phyloP scores from a whole-genome alignment of 2,113 vertebrate genomes.

The Rallus limicola region DNA sequence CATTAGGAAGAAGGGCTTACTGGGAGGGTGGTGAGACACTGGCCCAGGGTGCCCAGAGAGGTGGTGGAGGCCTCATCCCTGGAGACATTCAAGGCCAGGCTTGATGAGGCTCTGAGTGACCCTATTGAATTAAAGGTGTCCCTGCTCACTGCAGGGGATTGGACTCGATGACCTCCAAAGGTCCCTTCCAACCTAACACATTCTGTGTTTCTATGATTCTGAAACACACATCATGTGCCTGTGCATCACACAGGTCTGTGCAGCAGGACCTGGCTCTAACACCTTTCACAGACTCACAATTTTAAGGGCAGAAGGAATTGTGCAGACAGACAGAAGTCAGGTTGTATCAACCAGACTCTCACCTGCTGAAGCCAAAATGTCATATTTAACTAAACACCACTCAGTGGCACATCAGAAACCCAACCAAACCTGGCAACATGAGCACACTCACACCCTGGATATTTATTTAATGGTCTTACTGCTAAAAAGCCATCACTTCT shows the following conservation, averaged over 20 bases:
- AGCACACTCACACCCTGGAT: background rate
- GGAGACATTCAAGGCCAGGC: too few species aligned
- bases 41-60: too few species aligned
- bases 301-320: background rate
- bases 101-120: too few species aligned
- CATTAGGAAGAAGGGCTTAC: too few species aligned
- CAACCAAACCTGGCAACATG: background rate
- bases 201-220: background rate
- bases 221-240: background rate
- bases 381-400: background rate
- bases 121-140: too few species aligned
- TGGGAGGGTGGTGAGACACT: too few species aligned
- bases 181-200: too few species aligned
- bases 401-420: background rate
- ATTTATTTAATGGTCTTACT: background rate
- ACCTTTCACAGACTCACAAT: background rate
- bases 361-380: background rate
- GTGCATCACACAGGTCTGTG: background rate
- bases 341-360: background rate
- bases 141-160: too few species aligned
- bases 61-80: too few species aligned
- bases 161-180: too few species aligned
- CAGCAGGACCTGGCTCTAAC: background rate
- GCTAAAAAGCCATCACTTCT: background rate
- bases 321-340: background rate